phyloP scores from a whole-genome alignment of 1,140 invertebrate species.

The Tigriopus japonicus region DNA sequence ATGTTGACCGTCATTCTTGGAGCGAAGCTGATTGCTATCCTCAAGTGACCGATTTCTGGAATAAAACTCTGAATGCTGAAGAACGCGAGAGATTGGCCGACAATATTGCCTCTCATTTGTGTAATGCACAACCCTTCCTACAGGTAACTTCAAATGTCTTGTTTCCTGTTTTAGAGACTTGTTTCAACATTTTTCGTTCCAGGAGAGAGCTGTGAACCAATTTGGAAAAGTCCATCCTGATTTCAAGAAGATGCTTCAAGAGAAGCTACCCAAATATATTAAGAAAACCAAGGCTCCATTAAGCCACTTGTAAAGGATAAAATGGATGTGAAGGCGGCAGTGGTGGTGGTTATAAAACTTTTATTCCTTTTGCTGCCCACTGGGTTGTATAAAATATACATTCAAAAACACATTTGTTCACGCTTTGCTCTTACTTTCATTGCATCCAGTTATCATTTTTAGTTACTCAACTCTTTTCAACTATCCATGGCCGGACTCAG shows the following conservation, averaged over 20 bases:
- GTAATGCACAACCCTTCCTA: slow-evolving; percentile 59
- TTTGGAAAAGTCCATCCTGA: slow-evolving; percentile 16
- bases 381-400: too few species aligned
- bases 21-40: slow-evolving; percentile 74
- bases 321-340: too few species aligned
- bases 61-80: slow-evolving; percentile 48
- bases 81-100: slow-evolving; percentile 47
- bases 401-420: too few species aligned
- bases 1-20: slow-evolving; percentile 47
- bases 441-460: too few species aligned
- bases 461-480: too few species aligned
- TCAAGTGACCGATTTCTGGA: slow-evolving; percentile 63
- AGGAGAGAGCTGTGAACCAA: slow-evolving; percentile 17
- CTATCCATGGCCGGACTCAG: too few species aligned
- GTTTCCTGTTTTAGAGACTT: too few species aligned
- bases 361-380: too few species aligned
- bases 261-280: background rate
- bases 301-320: too few species aligned
- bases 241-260: slow-evolving; percentile 12
- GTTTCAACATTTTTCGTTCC: background rate
- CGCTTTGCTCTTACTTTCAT: too few species aligned
- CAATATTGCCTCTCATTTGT: slow-evolving; percentile 60
- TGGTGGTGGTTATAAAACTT: too few species aligned
- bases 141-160: slow-evolving; percentile 32
- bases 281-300: background rate